These are phyloP conservation scores for Leptocoma aspasia DNA, from an alignment of 2,113 vertebrate genomes.

Conservation along the genomic window DNA sequence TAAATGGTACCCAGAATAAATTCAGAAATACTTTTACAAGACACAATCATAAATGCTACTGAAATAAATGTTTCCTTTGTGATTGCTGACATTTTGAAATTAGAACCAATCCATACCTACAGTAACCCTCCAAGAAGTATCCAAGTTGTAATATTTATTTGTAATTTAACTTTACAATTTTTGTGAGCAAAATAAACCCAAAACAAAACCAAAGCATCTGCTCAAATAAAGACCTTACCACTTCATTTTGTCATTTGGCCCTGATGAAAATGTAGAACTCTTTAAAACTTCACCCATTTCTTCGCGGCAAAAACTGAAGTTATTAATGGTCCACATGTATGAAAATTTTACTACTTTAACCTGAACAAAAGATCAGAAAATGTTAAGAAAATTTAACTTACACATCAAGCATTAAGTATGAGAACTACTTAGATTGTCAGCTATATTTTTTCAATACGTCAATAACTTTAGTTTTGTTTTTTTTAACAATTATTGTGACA, in stretches of 20 bases:
- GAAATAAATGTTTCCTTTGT: background rate
- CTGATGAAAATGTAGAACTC: slow-evolving; percentile 86
- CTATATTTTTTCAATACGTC: background rate
- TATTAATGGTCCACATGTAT: slow-evolving; percentile 90
- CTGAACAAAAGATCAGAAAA: slow-evolving; percentile 70
- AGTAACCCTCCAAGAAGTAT: background rate
- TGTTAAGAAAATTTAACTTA: background rate
- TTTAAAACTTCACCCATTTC: slow-evolving; percentile 89
- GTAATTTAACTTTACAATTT: background rate
- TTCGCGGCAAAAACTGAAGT: slow-evolving; percentile 87
- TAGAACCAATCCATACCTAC: background rate
- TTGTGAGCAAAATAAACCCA: background rate
- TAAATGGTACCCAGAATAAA: background rate
- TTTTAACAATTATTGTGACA: background rate
- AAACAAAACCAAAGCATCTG: background rate
- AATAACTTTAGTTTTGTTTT: background rate
- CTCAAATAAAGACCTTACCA: slow-evolving; percentile 72
- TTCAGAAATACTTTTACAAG: background rate
- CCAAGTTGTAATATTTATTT: background rate
- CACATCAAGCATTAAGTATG: background rate
- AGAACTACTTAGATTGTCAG: background rate
- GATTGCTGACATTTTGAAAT: background rate
- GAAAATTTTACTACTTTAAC: slow-evolving; percentile 89
- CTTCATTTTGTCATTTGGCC: slow-evolving; percentile 88
- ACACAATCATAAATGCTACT: background rate